These are phyloP conservation scores for Dryobates pubescens DNA, from an alignment of 2,797 vertebrate genomes.

Conservation along the genomic window DNA sequence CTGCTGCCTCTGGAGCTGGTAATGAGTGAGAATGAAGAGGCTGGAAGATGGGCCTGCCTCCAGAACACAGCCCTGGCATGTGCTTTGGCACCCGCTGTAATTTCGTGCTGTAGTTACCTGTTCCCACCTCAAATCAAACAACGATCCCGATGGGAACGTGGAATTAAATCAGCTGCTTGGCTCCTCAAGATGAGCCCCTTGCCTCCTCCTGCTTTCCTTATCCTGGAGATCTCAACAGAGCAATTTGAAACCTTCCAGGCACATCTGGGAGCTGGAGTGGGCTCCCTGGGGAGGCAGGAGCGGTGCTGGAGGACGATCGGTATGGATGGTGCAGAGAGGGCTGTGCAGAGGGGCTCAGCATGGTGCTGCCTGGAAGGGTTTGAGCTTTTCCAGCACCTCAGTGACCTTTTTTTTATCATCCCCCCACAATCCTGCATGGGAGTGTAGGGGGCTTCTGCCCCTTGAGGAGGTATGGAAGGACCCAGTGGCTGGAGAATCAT, in stretches of 20 bases:
- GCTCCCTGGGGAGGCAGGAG: neutral
- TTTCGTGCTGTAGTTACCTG: neutral
- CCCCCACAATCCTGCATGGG: accelerated
- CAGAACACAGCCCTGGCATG: neutral
- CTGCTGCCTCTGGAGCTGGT: conserved; percentile 2
- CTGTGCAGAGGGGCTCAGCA: accelerated
- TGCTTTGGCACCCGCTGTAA: neutral
- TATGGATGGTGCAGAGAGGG: accelerated
- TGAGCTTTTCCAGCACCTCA: neutral
- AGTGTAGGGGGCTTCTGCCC: accelerated
- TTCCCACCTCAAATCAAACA: neutral
- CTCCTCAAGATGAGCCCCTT: neutral
- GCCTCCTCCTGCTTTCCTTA: neutral
- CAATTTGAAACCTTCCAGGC: neutral
- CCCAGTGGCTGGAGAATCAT: accelerated
- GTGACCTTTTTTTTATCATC: accelerated
- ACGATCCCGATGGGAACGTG: neutral
- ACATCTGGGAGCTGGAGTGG: neutral
- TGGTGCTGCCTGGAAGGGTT: accelerated
- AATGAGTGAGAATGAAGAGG: conserved; percentile 9
- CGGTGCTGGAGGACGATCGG: neutral
- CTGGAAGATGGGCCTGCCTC: neutral
- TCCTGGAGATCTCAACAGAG: neutral
- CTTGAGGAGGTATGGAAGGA: neutral
- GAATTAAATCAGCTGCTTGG: neutral